Evolutionary conservation across 1,140 invertebrate genomes (phyloP).

Genomic region (Phymastichus coffea): DNA sequence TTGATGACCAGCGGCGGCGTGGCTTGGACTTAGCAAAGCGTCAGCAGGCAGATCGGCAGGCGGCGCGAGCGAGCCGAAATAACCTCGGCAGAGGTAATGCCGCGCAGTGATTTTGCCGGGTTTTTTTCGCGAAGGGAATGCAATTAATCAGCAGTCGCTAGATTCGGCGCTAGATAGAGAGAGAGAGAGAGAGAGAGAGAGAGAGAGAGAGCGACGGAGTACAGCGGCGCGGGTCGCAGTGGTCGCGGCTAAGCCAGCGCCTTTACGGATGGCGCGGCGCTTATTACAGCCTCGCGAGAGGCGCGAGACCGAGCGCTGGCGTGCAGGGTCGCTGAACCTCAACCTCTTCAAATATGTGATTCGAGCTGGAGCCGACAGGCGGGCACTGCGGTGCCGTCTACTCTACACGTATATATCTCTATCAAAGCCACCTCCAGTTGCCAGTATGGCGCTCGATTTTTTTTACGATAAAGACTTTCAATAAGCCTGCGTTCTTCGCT

Average conservation of each 20-base stretch:
- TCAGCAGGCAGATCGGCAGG: too few species aligned
- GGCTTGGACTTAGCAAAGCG: constrained; percentile 2
- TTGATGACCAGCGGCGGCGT: constrained; percentile 8
- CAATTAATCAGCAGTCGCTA: constrained; percentile 7
- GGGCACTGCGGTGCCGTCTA: too few species aligned
- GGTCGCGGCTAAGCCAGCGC: neutral
- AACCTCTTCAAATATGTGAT: constrained; percentile 9
- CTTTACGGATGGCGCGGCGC: neutral
- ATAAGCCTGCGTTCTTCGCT: constrained; percentile 17
- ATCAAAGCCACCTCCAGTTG: constrained; percentile 6
- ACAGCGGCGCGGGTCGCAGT: neutral
- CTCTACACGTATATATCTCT: too few species aligned
- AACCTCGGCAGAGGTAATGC: too few species aligned
- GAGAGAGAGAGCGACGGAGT: too few species aligned
- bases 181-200: too few species aligned
- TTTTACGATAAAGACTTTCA: constrained; percentile 23
- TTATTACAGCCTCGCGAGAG: too few species aligned
- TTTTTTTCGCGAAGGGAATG: constrained; percentile 11
- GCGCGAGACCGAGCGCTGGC: too few species aligned
- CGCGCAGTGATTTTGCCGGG: too few species aligned
- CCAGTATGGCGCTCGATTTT: constrained; percentile 23
- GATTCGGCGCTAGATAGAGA: too few species aligned
- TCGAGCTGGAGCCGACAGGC: constrained; percentile 7
- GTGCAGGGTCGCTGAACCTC: constrained; percentile 16
- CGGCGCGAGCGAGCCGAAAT: too few species aligned